Percentiles rank a stretch among this genome's conserved stretches.
Conservation (phyloP, 2,797 vertebrate genomes). For the Sarcoramphus papa region DNA sequence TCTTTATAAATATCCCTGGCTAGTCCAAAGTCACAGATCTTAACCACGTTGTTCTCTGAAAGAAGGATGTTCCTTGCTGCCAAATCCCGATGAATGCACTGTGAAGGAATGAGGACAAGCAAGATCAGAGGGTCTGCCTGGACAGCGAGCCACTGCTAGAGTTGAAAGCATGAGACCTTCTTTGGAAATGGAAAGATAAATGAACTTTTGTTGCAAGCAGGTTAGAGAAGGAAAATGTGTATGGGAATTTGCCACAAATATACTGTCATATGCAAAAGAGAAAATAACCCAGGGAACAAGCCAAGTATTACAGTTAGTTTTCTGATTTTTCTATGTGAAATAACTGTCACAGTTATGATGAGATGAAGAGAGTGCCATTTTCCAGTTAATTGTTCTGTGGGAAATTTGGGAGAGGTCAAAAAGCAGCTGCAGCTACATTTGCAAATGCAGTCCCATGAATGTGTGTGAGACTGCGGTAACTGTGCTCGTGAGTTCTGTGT, state of each 20-base stretch:
- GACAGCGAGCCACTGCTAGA: not conserved
- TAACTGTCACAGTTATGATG: not conserved
- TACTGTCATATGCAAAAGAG: not conserved
- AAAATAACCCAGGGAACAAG: not conserved
- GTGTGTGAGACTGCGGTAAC: not conserved
- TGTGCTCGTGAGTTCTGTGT: too few relatives aligned
- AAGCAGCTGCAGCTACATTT: not conserved
- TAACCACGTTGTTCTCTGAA: slow-evolving; percentile 92
- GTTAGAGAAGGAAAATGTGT: not conserved
- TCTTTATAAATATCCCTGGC: slow-evolving; percentile 95
- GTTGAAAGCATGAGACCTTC: not conserved
- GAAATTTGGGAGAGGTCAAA: not conserved
- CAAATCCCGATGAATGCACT: slow-evolving; percentile 94
- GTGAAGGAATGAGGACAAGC: not conserved
- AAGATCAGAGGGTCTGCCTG: not conserved
- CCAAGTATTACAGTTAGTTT: not conserved
- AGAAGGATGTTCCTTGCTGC: slow-evolving; percentile 92
- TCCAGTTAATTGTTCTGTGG: not conserved
- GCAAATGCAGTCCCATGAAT: not conserved
- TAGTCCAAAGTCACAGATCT: slow-evolving; percentile 94
- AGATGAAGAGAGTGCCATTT: not conserved
- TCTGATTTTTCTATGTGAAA: not conserved
- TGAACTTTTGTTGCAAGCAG: not conserved
- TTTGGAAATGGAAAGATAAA: not conserved
- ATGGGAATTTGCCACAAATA: not conserved